phyloP scores from a whole-genome alignment of 2,113 vertebrate species.

The Marcusenius ussheri region DNA sequence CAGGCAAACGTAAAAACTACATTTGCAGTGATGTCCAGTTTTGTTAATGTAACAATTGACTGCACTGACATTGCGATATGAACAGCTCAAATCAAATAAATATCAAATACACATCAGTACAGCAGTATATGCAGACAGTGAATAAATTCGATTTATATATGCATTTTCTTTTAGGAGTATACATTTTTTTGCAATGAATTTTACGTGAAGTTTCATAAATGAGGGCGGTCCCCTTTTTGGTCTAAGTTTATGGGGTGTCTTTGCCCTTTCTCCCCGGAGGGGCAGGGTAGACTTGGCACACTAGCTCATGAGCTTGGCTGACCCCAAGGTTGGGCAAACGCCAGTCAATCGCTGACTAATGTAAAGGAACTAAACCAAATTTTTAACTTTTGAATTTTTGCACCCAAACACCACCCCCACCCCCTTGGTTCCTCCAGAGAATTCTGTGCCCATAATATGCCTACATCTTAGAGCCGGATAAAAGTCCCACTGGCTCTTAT shows the following conservation, averaged over 20 bases:
- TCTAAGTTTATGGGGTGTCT: not conserved
- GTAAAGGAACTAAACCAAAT: not conserved
- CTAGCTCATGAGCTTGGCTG: not conserved
- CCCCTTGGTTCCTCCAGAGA: not conserved
- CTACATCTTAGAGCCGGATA: not conserved
- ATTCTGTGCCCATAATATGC: not conserved
- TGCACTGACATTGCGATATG: not conserved
- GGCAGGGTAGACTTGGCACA: not conserved
- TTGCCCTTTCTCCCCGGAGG: not conserved
- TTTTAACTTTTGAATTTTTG: not conserved
- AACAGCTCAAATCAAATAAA: not conserved
- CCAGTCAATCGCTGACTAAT: not conserved
- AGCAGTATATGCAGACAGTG: not conserved
- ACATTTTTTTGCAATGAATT: not conserved
- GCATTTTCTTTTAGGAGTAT: not conserved
- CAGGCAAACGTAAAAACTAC: not conserved
- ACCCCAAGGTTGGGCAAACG: not conserved
- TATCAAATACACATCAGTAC: not conserved
- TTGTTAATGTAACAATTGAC: not conserved
- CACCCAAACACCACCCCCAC: not conserved
- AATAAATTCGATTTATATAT: not conserved
- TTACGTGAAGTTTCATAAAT: not conserved
- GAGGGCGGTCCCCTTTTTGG: not conserved
- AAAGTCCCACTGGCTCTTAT: not conserved
- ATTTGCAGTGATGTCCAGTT: not conserved